Evolutionary conservation across 2,888 invertebrate species (phyloP), one percentile per base, ranked within the genome.

Genomic region (Cyaniris semiargus): DNA sequence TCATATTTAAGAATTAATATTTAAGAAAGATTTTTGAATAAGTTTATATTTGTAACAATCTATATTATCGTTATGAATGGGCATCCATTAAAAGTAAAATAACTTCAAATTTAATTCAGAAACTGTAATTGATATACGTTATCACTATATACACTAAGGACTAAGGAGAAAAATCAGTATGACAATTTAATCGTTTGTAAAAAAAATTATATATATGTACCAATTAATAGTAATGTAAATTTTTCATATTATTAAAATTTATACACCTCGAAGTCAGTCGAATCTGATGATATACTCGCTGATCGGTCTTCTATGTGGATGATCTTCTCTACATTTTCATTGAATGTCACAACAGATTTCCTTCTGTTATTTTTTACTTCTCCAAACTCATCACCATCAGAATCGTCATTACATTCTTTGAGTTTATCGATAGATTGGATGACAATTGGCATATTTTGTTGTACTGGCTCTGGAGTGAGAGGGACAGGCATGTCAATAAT

Each of bases 321-420:
- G 70, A 94, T 92, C 80, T 90, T 93, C 83, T 95, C 94, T 48
- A 95, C 95, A 56, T 94, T 92, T 83, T 95, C 94, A 84, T 95
- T 95, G 81, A 95, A 95, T 1, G 93, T 95, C 8, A 95, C 95
- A 0, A 93, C 91, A 3, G 94, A 94, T 84, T 95, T 95, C 81
- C 89, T 88, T 81, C 86, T 87, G 1, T 85, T 78, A 79, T 79
- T 85, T 76, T 81, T 84, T 13, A 77, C 80, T 86, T 94, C 94
- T 1, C 93, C 94, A 78, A 88, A 93, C 82, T 94, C 94, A 80
- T 94, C 92, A 27, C 90, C 91, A 1, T 87, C 88, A 4, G 87
- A 86, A 18, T 85, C 84, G 7, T 90, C 89, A 6, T 81, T 85
- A 18, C 87, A 88, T 75, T 90, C 89, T 84, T 94, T 93, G 38